phyloP scores from a whole-genome alignment of 2,113 vertebrate genomes.

The Ariopsis seemanni region DNA sequence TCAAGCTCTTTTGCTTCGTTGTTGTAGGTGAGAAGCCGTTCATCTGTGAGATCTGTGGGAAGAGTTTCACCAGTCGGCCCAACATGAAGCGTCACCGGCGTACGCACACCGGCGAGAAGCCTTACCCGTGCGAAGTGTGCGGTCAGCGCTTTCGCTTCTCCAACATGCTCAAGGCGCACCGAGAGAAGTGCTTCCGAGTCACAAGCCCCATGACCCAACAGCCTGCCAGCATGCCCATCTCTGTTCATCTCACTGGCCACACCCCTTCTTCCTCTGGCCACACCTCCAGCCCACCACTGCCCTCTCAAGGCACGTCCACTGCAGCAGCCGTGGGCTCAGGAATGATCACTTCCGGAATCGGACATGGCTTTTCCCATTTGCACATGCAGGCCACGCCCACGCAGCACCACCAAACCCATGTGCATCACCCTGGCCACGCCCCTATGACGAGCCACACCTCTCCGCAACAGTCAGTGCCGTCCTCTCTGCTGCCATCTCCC shows the following conservation, averaged over 20 bases:
- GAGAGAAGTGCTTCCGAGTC: constrained; percentile 96
- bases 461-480: constrained; percentile 83
- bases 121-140: constrained; percentile 94
- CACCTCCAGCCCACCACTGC: constrained; percentile 65
- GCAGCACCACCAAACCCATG: constrained; percentile 76
- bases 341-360: constrained; percentile 69
- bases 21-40: constrained; percentile 94
- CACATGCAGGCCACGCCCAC: constrained; percentile 81
- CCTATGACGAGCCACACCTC: constrained; percentile 70
- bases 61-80: constrained; percentile 98
- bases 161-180: constrained; percentile 98
- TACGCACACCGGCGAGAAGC: constrained; percentile 97
- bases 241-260: constrained; percentile 75
- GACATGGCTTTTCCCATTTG: constrained; percentile 84
- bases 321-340: constrained; percentile 54
- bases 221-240: constrained; percentile 73
- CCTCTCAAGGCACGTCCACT: constrained; percentile 65
- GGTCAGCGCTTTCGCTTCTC: constrained; percentile 97
- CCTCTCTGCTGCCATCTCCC: constrained; percentile 85
- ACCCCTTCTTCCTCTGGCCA: constrained; percentile 70
- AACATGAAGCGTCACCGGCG: constrained; percentile 97
- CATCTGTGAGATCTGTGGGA: constrained; percentile 98
- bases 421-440: constrained; percentile 75
- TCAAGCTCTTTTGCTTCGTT: background rate
- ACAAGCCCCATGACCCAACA: constrained; percentile 87